Base-by-base conservation (phyloP, 2,797 vertebrate species). In the Enteromius anoplus region DNA sequence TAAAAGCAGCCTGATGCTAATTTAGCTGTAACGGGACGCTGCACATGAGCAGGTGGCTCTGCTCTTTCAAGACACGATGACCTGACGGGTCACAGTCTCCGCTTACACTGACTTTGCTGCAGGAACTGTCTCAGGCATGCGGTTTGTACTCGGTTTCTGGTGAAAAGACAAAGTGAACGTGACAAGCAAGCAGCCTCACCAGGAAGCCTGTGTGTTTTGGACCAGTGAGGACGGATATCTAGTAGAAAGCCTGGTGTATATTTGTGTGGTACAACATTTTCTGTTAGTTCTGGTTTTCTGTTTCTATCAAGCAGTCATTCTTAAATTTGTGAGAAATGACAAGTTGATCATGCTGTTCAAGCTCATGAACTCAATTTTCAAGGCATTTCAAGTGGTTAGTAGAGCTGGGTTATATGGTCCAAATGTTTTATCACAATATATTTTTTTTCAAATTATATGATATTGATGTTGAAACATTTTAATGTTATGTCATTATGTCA, bases 11-110 rank as follows among this genome's bases (percentile, higher is more conserved):
- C 17, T 5, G 9, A 53, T 66, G 34, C 34, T 68, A 68, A 76
- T 58, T 58, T 69, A 69, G 29, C 29, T 68, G 47, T 26, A 66
- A 82, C 9, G 72, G 34, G 45, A 42, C 19, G 55, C 40, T 75
- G 55, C 62, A 37, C 49, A 81, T 15, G 60, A 55, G 64, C 64
- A 76, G 81, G 81, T 82, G 81, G 26, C 29, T 82, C 49, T 17
- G 10, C 81, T 83, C 32, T 64, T 29, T 53, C 32, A 66, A 34
- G 10, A 23, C 71, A n/a, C n/a, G 10, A 4, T 69, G 47, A 82
- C 60, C 32, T 42, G 73, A 58, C 2, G 34, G 65, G 51, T 77
- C 64, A 76, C n/a, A 60, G 77, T 83, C 78, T 58, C 75, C 45
- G 19, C 14, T 75, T 4, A 66, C 45, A 42, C 29, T 70, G 51